A percentile compares a stretch with the other conserved stretches of the same genome.
Evolutionary conservation across 2,888 invertebrate species (phyloP).

Genomic region (Agrochola lychnidis): DNA sequence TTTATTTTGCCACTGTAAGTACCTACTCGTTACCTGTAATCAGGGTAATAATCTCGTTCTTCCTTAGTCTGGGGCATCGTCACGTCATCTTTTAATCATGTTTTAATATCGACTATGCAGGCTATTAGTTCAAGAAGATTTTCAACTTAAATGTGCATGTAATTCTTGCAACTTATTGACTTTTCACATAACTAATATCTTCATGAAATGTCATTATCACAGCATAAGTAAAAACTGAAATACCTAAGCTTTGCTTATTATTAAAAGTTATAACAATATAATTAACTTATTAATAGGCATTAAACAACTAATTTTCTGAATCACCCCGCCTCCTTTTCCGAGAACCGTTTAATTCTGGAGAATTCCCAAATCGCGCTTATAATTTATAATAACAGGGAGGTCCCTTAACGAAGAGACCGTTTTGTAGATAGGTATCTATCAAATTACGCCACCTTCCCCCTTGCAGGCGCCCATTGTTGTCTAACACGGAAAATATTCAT

Average conservation of each 20-base stretch:
- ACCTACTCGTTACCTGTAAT: not conserved
- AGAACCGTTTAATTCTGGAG: slow-evolving; percentile 85
- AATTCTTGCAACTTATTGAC: not conserved
- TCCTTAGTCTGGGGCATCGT: not conserved
- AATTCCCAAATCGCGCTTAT: slow-evolving; percentile 88
- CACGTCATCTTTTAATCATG: not conserved
- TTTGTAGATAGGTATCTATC: slow-evolving; percentile 91
- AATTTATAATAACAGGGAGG: slow-evolving; percentile 89
- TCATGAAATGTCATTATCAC: not conserved
- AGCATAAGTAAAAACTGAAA: not conserved
- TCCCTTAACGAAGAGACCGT: slow-evolving; percentile 88
- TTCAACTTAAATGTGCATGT: not conserved
- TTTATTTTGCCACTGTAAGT: too few relatives aligned
- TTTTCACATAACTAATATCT: too few relatives aligned
- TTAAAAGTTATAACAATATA: slow-evolving; percentile 18
- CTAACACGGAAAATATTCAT: slow-evolving; percentile 91
- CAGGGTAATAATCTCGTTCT: not conserved
- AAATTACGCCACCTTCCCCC: slow-evolving; percentile 88
- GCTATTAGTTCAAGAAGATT: not conserved
- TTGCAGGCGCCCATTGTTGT: slow-evolving; percentile 87
- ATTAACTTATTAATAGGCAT: slow-evolving; percentile 22
- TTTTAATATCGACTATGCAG: not conserved
- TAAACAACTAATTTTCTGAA: slow-evolving; percentile 67
- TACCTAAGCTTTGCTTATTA: not conserved
- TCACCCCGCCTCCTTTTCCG: slow-evolving; percentile 75